Evolutionary conservation across 2,797 vertebrate species (phyloP), one percentile per base, ranked within the genome.

Genomic region (Microctenopoma steveboyesi): DNA sequence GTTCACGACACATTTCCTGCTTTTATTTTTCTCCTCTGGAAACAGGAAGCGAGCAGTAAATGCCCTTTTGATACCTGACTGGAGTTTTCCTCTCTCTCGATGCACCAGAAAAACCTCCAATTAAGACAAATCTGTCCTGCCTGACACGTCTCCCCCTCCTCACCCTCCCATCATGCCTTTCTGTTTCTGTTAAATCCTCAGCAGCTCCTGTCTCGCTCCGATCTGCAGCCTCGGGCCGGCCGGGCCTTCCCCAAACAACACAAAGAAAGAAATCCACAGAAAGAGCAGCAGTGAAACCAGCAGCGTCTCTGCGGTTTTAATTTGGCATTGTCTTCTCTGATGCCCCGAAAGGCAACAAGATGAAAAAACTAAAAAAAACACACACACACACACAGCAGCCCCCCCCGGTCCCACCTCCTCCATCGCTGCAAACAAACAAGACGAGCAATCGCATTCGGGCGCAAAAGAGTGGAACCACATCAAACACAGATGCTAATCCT

Each of bases 401-500:
- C 69, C 49, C 66, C n/a, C 22, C 45, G 2, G 55, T 16, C 40
- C 51, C 40, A 5, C 70, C 74, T 46, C 74, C 89, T 76, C 66
- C 71, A 22, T 57, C 49, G 22, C 48, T 76, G 56, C 71, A 91
- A 88, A 90, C 89, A 85, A 87, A 75, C 76, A 87, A 74, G 48
- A 64, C 28, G 28, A 81, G 85, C 76, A 92, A 92, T 91, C 88
- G 81, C 80, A 74, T 93, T 91, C 72, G 64, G 72, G 59, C 35
- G 74, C 76, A 64, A 77, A 84, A 84, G 76, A 81, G 90, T 93
- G 93, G 91, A 93, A 93, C 87, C 89, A 91, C 91, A 92, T 94
- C 92, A 93, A 93, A 92, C 89, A 84, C 79, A 76, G 86, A 89
- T 87, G 88, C 76, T 93, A 94, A 93, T 93, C 93, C 92, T 88